phyloP scores from a whole-genome alignment of 2,797 vertebrate genomes.

The Acanthornis magna region DNA sequence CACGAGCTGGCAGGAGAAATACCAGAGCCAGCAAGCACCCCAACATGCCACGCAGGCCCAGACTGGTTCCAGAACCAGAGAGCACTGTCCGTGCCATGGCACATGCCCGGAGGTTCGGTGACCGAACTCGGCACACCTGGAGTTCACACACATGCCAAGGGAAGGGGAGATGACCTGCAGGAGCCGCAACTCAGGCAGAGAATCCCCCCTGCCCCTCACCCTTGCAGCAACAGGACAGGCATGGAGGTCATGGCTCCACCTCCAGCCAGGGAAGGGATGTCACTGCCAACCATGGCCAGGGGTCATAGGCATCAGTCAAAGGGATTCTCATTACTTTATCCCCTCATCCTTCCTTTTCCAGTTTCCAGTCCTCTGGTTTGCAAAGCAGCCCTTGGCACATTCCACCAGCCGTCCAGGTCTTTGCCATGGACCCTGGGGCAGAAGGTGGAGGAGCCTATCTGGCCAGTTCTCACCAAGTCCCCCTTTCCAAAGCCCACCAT shows the following conservation, averaged over 20 bases:
- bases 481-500: not conserved
- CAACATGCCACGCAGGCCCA: accelerated
- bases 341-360: not conserved
- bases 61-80: not conserved
- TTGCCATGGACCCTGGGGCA: not conserved
- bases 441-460: accelerated
- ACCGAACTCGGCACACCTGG: not conserved
- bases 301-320: not conserved
- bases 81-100: accelerated
- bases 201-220: not conserved
- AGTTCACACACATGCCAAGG: not conserved
- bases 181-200: accelerated
- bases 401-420: not conserved
- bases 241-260: not conserved
- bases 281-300: not conserved
- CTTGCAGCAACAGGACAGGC: not conserved
- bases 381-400: not conserved
- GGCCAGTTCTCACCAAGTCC: accelerated
- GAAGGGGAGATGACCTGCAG: not conserved
- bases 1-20: not conserved
- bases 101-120: not conserved
- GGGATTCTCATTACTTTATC: not conserved
- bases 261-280: not conserved
- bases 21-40: not conserved
- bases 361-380: not conserved